These are phyloP conservation scores for Melanotaenia pygmaea DNA, from an alignment of 2,797 vertebrate genomes.

Conservation along the genomic window DNA sequence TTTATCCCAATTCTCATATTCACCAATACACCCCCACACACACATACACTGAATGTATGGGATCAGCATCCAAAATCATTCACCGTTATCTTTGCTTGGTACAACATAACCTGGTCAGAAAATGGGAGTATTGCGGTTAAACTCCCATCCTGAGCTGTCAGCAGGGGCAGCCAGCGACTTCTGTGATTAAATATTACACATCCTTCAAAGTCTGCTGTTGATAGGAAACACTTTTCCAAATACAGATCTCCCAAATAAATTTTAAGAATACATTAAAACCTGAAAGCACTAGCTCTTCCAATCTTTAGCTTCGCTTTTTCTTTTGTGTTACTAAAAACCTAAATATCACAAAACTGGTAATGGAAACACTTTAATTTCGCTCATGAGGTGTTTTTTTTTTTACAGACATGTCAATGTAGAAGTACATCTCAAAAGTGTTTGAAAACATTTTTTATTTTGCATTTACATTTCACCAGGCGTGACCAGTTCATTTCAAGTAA, in stretches of 20 bases:
- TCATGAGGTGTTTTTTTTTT: too few species aligned
- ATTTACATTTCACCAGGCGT: too few species aligned
- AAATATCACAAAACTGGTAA: too few species aligned
- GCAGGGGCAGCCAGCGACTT: not conserved
- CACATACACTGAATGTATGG: not conserved
- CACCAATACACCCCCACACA: conserved; percentile 26
- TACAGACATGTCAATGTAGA: too few species aligned
- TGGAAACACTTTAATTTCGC: too few species aligned
- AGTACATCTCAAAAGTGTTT: too few species aligned
- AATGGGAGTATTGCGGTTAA: conserved; percentile 23
- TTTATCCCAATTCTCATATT: conserved; percentile 61
- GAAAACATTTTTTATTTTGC: too few species aligned
- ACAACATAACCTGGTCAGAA: conserved; percentile 19
- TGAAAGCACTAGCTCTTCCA: not conserved
- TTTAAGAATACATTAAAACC: not conserved
- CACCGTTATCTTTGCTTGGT: conserved; percentile 24
- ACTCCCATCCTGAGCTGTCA: conserved; percentile 26
- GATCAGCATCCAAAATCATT: conserved; percentile 30
- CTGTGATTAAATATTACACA: not conserved
- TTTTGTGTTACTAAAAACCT: too few species aligned
- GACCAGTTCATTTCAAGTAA: too few species aligned
- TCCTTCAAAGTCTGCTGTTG: not conserved
- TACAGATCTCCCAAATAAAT: not conserved
- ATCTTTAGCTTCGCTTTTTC: not conserved
- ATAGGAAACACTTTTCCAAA: conserved; percentile 2